phyloP scores from a whole-genome alignment of 2,113 vertebrate genomes.

The Poeciliopsis turrubarensis region DNA sequence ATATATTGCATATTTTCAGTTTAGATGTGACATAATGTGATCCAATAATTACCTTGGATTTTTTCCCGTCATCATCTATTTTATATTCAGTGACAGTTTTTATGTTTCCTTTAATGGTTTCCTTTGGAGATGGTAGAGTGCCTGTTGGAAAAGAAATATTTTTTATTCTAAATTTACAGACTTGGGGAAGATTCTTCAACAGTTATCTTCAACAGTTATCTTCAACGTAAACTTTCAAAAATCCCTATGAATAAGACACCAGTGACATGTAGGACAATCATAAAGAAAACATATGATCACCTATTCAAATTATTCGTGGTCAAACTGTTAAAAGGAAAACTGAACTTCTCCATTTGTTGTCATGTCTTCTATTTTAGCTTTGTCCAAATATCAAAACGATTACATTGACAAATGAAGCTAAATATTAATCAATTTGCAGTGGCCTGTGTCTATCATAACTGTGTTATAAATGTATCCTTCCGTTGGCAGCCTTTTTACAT shows the following conservation, averaged over 20 bases:
- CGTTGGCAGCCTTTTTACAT: neutral
- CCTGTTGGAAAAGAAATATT: constrained; percentile 61
- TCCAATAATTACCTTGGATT: constrained; percentile 84
- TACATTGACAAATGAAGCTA: no score
- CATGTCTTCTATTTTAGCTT: neutral
- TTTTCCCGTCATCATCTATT: constrained; percentile 91
- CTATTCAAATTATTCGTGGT: neutral
- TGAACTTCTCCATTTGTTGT: neutral
- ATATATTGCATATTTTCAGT: neutral
- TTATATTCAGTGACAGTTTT: constrained; percentile 95
- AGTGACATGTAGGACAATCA: neutral
- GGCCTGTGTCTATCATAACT: neutral
- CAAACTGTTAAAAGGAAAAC: neutral
- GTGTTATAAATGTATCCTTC: neutral
- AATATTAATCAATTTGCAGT: neutral
- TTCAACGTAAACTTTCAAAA: neutral
- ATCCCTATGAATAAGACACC: neutral
- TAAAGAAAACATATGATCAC: neutral
- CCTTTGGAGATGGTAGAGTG: constrained; percentile 87
- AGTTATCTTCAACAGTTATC: neutral
- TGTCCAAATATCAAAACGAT: neutral
- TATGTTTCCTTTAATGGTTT: constrained; percentile 91
- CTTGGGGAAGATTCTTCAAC: no score
- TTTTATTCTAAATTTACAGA: no score
- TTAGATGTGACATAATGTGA: neutral